Percentiles rank a stretch among this genome's conserved stretches.
Evolutionary conservation across 2,888 invertebrate species (phyloP).

Genomic region (Strigamia crassipes): DNA sequence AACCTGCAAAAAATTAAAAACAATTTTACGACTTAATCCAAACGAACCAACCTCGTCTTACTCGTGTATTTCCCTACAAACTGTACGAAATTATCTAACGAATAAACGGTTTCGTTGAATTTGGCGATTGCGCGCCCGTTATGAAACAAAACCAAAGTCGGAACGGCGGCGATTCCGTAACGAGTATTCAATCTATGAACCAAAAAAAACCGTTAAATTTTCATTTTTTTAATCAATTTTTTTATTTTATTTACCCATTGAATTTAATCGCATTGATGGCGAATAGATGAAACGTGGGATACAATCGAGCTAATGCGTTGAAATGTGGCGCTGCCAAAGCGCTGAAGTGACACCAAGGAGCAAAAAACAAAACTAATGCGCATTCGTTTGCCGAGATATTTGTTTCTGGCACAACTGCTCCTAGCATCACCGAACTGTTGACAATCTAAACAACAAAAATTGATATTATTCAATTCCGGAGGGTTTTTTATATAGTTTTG

Average conservation of each 20-base stretch:
- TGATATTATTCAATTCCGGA: too few species aligned
- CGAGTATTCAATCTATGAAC: constrained; percentile 73
- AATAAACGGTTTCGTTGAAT: constrained; percentile 81
- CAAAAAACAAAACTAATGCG: constrained; percentile 83
- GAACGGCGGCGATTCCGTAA: constrained; percentile 88
- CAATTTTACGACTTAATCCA: too few species aligned
- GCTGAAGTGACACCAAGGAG: constrained; percentile 87
- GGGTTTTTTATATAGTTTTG: too few species aligned
- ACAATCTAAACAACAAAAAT: constrained; percentile 65
- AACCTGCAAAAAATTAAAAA: too few species aligned
- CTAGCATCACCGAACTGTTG: constrained; percentile 72
- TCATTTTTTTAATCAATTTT: too few species aligned
- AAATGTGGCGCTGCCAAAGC: constrained; percentile 86
- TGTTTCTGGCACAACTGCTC: constrained; percentile 68
- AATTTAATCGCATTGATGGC: constrained; percentile 86
- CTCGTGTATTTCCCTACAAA: constrained; percentile 77
- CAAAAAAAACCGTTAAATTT: constrained; percentile 44
- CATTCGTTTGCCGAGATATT: constrained; percentile 64
- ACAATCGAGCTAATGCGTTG: constrained; percentile 85
- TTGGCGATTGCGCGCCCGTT: constrained; percentile 83
- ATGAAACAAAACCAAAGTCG: constrained; percentile 85
- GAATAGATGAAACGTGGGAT: constrained; percentile 82
- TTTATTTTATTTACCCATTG: constrained; percentile 63
- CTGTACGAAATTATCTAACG: constrained; percentile 75
- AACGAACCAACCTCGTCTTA: too few species aligned